Conservation (phyloP, 2,888 invertebrate genomes). For the Troides aeacus region DNA sequence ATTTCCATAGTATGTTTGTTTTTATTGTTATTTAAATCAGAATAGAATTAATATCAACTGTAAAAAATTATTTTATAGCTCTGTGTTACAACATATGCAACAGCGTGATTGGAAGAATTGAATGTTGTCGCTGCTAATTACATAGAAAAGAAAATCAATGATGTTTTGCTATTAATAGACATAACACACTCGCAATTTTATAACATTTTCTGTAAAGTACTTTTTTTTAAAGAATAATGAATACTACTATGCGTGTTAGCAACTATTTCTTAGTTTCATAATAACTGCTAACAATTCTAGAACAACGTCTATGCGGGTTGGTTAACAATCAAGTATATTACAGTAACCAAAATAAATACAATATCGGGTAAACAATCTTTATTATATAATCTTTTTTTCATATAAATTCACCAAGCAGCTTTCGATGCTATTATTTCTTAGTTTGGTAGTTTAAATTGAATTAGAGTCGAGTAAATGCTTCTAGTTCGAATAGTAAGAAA, state of each 20-base stretch:
- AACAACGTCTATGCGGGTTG: background rate
- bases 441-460: background rate
- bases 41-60: background rate
- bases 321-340: background rate
- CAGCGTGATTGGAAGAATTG: background rate
- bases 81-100: background rate
- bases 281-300: background rate
- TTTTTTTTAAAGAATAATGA: background rate
- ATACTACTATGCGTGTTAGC: background rate
- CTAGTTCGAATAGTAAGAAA: slow-evolving; percentile 23
- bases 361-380: background rate
- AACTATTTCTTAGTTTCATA: background rate
- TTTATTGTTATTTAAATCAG: background rate
- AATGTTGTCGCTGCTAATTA: background rate
- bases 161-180: too few species aligned
- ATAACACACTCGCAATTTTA: background rate
- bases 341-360: background rate
- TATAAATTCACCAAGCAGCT: background rate
- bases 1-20: background rate
- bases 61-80: background rate
- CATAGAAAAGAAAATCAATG: background rate
- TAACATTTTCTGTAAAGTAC: background rate
- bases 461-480: slow-evolving; percentile 18
- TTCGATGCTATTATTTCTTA: background rate
- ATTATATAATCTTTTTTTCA: background rate